Evolutionary conservation across 2,113 vertebrate genomes (phyloP).

Genomic region (Leucopsar rothschildi): DNA sequence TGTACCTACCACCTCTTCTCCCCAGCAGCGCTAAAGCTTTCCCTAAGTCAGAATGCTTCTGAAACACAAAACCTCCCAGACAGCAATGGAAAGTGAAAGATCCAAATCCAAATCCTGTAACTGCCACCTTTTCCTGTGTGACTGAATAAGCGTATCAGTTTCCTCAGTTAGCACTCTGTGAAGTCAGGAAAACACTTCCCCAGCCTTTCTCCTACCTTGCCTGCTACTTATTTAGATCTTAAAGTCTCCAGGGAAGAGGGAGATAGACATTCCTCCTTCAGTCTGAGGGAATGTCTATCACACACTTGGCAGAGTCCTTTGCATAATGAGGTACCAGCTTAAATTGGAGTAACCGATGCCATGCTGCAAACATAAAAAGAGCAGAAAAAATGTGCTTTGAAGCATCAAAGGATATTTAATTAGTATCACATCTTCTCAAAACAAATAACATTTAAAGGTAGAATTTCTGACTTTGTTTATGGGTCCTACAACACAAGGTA

Average conservation of each 20-base stretch:
- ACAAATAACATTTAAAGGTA: constrained; percentile 7
- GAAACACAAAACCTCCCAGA: background rate
- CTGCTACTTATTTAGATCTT: background rate
- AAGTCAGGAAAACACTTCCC: background rate
- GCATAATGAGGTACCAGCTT: background rate
- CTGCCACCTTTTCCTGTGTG: background rate
- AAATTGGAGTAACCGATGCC: background rate
- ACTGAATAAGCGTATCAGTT: background rate
- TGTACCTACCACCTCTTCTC: background rate
- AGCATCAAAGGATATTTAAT: constrained; percentile 56
- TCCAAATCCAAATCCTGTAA: background rate
- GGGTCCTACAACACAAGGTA: background rate
- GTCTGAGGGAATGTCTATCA: background rate
- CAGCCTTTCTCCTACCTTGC: background rate
- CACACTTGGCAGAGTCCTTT: background rate
- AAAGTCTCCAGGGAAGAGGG: background rate
- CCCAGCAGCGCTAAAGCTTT: background rate
- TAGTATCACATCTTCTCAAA: constrained; percentile 39
- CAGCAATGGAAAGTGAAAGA: background rate
- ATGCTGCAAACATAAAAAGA: constrained; percentile 29
- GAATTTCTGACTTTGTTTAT: constrained; percentile 46
- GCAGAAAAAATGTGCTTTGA: background rate
- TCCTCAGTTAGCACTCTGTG: background rate
- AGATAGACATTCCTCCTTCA: no score
- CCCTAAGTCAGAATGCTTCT: background rate